Evolutionary conservation across 1,140 invertebrate genomes (phyloP), one percentile per base, ranked within the genome.

Genomic region (Drosophila repletoides): DNA sequence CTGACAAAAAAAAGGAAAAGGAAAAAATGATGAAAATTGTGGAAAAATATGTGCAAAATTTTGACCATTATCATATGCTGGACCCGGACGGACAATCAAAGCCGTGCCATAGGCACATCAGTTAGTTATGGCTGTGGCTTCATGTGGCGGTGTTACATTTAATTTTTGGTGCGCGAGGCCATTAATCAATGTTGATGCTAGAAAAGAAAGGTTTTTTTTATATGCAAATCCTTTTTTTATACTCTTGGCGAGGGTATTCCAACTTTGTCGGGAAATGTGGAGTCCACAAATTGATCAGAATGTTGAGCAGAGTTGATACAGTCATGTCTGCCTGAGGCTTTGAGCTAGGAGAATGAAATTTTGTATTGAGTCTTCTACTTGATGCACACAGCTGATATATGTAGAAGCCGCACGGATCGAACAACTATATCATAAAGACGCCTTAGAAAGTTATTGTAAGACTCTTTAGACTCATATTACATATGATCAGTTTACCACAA

Each of bases 41-140:
- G 9, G 14, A 19, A 48, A n/a, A 68, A 68, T 48, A 55, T 43
- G 41, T 43, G 33, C 14, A 45, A 5, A 72, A 72, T 26, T 72
- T 63, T 68, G 49, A 55, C 64, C 64, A 72, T 68, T 72, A 72
- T 72, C 64, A 68, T 72, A 68, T 61, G 64, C 26, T 45, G 14
- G 17, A 29, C 38, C 17, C 51, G 14, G 17, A 29, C 38, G 12
- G 17, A 12, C 4, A 40, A 29, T 67, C 64, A 63, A 64, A 61
- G 49, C 19, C 53, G n/a, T n/a, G 45, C 43, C 56, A 40, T 45
- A 55, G 43, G 49, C 49, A 46, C 34, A 48, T 56, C 43, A 34
- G 43, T 45, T 68, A 49, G 61, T 58, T 68, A 55, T 61, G 26
- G 24, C 22, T 66, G 56, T 40, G 55, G 63, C 43, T 59, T 52